phyloP scores from a whole-genome alignment of 2,888 invertebrate species.

The Pristionchus japonicus region DNA sequence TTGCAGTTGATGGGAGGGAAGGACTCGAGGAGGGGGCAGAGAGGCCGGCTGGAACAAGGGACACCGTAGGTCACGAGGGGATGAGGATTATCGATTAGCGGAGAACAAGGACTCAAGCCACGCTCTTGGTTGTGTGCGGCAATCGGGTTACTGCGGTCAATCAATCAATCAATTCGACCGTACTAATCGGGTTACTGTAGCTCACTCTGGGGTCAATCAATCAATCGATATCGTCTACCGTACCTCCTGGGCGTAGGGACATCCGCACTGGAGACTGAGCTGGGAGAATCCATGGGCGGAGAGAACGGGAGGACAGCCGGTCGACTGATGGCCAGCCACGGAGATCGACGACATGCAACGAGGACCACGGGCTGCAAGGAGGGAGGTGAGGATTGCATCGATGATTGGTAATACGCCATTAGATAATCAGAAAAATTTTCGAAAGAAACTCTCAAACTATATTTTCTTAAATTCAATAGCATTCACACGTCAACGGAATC shows the following conservation, averaged over 20 bases:
- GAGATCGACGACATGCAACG: constrained; percentile 43
- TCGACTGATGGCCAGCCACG: not conserved
- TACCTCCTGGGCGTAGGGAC: constrained; percentile 23
- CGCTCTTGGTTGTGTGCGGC: not conserved
- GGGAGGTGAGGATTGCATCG: too few species aligned
- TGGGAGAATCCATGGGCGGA: constrained; percentile 43
- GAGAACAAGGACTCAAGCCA: not conserved
- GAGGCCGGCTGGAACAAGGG: not conserved
- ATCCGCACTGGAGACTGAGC: constrained; percentile 36
- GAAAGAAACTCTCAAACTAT: too few species aligned
- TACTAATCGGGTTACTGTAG: constrained; percentile 21
- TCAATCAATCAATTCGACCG: not conserved
- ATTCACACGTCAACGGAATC: too few species aligned
- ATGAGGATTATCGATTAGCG: not conserved
- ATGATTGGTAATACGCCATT: too few species aligned
- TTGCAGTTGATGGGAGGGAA: not conserved
- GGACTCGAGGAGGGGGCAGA: not conserved
- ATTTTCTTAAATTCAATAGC: too few species aligned
- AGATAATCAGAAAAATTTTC: too few species aligned
- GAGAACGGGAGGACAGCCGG: constrained; percentile 40
- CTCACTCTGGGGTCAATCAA: not conserved
- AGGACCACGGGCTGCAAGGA: constrained; percentile 39
- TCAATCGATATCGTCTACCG: not conserved
- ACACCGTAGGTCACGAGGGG: not conserved
- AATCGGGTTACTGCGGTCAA: constrained; percentile 6